These are phyloP conservation scores for Tetraneura akinire DNA, from an alignment of 1,140 invertebrate species.

Conservation along the genomic window DNA sequence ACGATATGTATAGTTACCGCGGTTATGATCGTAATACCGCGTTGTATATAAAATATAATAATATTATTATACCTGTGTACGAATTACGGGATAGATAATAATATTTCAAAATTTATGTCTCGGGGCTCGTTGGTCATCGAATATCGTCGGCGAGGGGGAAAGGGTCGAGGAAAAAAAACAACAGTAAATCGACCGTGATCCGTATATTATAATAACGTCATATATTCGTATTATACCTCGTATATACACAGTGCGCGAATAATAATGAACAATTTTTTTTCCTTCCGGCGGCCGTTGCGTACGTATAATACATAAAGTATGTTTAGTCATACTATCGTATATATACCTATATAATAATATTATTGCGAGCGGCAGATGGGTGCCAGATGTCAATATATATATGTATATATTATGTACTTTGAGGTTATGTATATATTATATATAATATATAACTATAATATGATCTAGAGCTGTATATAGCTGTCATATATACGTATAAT, in stretches of 20 bases:
- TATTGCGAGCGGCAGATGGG: slow-evolving; percentile 40
- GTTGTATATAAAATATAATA: too few relatives aligned
- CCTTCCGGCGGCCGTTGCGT: neutral
- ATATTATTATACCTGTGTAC: too few relatives aligned
- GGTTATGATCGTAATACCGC: too few relatives aligned
- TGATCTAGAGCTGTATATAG: neutral
- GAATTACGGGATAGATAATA: too few relatives aligned
- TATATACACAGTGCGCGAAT: neutral
- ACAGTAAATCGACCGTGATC: slow-evolving; percentile 10
- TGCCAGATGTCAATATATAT: slow-evolving; percentile 47
- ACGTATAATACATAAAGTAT: too few relatives aligned
- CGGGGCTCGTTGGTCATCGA: too few relatives aligned
- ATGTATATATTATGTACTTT: neutral
- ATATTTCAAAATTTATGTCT: too few relatives aligned
- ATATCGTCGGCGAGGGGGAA: too few relatives aligned
- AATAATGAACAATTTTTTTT: neutral
- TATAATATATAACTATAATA: neutral
- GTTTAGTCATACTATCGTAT: neutral
- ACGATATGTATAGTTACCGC: too few relatives aligned
- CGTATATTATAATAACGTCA: neutral
- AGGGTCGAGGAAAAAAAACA: too few relatives aligned
- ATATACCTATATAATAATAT: slow-evolving; percentile 28
- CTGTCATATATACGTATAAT: neutral
- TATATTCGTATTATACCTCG: too few relatives aligned
- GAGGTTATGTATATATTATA: neutral